Evolutionary conservation across 2,888 invertebrate species (phyloP), one percentile per base, ranked within the genome.

Genomic region (Neoascia interrupta): DNA sequence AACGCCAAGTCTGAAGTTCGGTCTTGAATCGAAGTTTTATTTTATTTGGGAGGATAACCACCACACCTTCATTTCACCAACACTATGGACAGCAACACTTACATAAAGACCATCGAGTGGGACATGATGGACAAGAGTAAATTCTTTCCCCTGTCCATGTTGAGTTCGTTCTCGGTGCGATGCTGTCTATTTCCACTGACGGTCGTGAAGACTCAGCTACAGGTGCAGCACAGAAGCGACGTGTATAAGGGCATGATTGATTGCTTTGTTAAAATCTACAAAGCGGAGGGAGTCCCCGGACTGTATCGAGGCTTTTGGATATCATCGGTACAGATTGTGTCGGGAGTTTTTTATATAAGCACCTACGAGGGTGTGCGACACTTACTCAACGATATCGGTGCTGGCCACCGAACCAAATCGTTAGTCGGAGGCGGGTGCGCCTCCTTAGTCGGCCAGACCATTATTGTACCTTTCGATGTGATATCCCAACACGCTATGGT

Each of bases 401-500:
- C 85, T 41, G 86, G 87, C 0, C 86, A 86, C 49, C 85, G 85
- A 45, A 58, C 84, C 2, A 92, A 95, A 90, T 95, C 97, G 13
- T 91, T 98, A 60, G 90, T 97, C 70, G 97, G 94, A 23, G 98
- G 98, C 2, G 97, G 94, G 0, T 93, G 94, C 84, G 98, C 98
- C 0, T 98, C 98, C 0, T 89, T 97, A 47, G 96, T 97, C 13
- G 96, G 97, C 0, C 98, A 99, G 90, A 97, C 97, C 0, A 95
- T 98, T 63, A 95, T 98, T 79, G 98, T 98, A 58, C 99, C 99
- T 3, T 96, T 98, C 86, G 99, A 99, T 89, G 95, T 99, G 43
- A 92, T 99, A 60, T 97, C 97, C 82, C 99, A 99, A 85, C 98
- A 99, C 86, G 92, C 98, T 60, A 98, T 98, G 97, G 94, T 99